These are phyloP conservation scores for Pedionomus torquatus DNA, from an alignment of 2,113 vertebrate genomes.

Conservation along the genomic window DNA sequence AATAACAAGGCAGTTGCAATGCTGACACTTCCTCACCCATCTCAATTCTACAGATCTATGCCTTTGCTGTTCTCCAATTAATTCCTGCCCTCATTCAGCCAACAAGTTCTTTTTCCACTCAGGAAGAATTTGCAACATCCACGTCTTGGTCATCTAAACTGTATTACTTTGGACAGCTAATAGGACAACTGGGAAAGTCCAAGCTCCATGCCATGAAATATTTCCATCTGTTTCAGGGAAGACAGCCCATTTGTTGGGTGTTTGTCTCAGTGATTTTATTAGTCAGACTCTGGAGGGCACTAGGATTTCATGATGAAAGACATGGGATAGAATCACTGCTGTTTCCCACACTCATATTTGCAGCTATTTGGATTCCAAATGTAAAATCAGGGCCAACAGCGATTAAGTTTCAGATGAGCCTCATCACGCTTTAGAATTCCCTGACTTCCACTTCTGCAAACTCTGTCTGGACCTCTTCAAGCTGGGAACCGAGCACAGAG, in stretches of 20 bases:
- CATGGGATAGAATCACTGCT: background rate
- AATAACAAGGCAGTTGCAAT: background rate
- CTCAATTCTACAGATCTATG: background rate
- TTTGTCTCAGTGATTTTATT: slow-evolving; percentile 30
- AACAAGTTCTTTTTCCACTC: background rate
- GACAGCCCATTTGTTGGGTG: accelerated
- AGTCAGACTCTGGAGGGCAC: slow-evolving; percentile 65
- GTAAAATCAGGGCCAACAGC: slow-evolving; percentile 7
- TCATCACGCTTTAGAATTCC: background rate
- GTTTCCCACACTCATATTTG: background rate
- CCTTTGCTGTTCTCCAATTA: background rate
- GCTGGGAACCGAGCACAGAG: background rate
- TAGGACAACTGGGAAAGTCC: background rate
- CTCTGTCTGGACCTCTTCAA: slow-evolving; percentile 1
- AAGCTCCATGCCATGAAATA: background rate
- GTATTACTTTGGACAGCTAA: background rate
- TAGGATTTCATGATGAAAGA: slow-evolving; percentile 26
- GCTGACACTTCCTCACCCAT: background rate
- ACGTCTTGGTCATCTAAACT: background rate
- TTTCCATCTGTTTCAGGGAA: background rate
- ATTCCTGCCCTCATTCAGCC: background rate
- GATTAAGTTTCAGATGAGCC: slow-evolving; percentile 30
- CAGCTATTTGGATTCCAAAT: slow-evolving; percentile 13
- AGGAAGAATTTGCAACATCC: background rate
- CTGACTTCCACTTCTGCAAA: background rate